phyloP scores from a whole-genome alignment of 64 coral and sea anemone species.

The Pachyseris speciosa region DNA sequence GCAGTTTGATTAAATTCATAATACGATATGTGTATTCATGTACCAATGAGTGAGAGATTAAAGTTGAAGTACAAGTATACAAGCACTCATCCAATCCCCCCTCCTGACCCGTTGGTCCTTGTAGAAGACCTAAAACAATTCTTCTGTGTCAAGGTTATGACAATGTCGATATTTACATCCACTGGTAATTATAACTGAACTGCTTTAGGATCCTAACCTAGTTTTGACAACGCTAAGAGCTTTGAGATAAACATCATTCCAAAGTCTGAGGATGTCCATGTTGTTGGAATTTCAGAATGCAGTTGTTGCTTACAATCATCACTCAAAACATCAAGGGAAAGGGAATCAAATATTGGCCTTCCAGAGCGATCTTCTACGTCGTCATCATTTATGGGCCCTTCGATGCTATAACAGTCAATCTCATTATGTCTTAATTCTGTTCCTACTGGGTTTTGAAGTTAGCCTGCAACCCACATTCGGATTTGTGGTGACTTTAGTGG shows the following conservation, averaged over 20 bases:
- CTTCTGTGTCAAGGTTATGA: conserved; percentile 3
- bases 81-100: background rate
- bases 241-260: conserved; percentile 77
- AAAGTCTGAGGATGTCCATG: conserved; percentile 68
- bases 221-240: conserved; percentile 4
- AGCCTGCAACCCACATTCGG: conserved; percentile 61
- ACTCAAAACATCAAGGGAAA: conserved; percentile 8
- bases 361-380: conserved; percentile 21
- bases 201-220: background rate
- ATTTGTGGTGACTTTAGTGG: conserved; percentile 63
- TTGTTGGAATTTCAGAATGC: conserved; percentile 46
- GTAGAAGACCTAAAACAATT: background rate
- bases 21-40: background rate
- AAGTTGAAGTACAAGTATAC: background rate
- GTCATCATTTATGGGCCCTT: conserved; percentile 50
- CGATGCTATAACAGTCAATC: conserved; percentile 46
- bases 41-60: conserved; percentile 12
- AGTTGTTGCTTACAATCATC: conserved; percentile 44
- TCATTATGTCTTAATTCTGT: conserved; percentile 24
- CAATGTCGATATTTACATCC: background rate
- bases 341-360: conserved; percentile 53
- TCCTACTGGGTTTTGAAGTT: conserved; percentile 74
- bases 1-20: background rate
- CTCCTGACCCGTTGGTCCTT: background rate
- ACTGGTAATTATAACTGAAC: too few relatives aligned